Percentiles rank a stretch among this genome's conserved stretches.
Evolutionary conservation across 2,888 invertebrate genomes (phyloP).

Genomic region (Augiades crinisus): DNA sequence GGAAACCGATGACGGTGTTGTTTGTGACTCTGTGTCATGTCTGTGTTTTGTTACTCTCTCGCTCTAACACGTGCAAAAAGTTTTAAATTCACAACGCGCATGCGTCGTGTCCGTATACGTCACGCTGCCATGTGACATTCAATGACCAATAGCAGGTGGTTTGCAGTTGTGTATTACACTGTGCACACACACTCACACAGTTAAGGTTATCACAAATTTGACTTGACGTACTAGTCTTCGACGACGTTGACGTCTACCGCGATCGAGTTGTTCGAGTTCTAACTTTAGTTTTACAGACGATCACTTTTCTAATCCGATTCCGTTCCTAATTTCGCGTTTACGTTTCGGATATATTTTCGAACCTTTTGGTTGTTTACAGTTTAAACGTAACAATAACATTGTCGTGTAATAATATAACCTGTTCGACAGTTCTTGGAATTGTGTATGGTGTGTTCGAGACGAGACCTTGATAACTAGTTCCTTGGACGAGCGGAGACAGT

Average conservation of each 20-base stretch:
- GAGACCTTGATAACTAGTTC: conserved; percentile 82
- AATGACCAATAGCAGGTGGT: conserved; percentile 57
- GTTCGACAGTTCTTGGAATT: conserved; percentile 71
- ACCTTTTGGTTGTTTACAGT: conserved; percentile 20
- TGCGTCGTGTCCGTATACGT: conserved; percentile 61
- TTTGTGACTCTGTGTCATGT: no score
- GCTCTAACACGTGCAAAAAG: conserved; percentile 50
- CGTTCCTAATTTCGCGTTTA: neutral
- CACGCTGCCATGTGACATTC: conserved; percentile 59
- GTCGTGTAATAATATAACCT: conserved; percentile 57
- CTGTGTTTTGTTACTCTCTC: conserved; percentile 34
- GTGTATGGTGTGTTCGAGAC: conserved; percentile 68
- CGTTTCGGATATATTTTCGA: neutral
- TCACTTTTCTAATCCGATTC: conserved; percentile 8
- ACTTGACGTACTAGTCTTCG: conserved; percentile 45
- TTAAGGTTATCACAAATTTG: conserved; percentile 50
- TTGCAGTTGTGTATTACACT: conserved; percentile 55
- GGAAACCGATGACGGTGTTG: no score
- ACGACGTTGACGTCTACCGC: conserved; percentile 23
- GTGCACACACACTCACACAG: conserved; percentile 50
- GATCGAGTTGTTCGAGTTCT: conserved; percentile 23
- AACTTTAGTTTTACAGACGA: conserved; percentile 15
- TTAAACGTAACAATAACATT: conserved; percentile 40
- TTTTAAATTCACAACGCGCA: conserved; percentile 58
- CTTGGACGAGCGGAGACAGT: conserved; percentile 76